These are phyloP conservation scores for Dufourea novaeangliae DNA, from an alignment of 1,140 invertebrate genomes.

Conservation along the genomic window DNA sequence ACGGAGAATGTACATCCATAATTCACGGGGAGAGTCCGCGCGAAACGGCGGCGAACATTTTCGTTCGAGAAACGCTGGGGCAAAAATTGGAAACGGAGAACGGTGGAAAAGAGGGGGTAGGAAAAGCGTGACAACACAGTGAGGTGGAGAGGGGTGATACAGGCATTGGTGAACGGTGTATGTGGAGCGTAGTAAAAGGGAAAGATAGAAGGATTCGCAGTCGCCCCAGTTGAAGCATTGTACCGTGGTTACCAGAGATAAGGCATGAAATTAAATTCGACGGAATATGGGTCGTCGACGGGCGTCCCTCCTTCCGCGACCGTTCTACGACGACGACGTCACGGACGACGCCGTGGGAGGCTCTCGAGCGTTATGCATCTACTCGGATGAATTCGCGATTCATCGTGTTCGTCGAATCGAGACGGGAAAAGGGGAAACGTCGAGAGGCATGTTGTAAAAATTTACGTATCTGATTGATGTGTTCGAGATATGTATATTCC, in stretches of 20 bases:
- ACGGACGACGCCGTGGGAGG: neutral
- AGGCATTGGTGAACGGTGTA: too few relatives aligned
- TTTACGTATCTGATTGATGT: neutral
- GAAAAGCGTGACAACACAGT: neutral
- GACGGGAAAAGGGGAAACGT: neutral
- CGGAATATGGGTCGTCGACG: slow-evolving; percentile 73
- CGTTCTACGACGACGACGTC: slow-evolving; percentile 26
- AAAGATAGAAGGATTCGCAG: slow-evolving; percentile 62
- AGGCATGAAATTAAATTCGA: slow-evolving; percentile 78
- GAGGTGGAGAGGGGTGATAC: too few relatives aligned
- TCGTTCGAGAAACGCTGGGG: slow-evolving; percentile 7
- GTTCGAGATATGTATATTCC: too few relatives aligned
- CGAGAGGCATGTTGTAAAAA: neutral
- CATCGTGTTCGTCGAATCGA: slow-evolving; percentile 14
- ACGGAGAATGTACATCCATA: neutral
- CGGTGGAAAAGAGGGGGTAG: too few relatives aligned
- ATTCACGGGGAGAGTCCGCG: too few relatives aligned
- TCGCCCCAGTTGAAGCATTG: slow-evolving; percentile 68
- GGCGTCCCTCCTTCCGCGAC: slow-evolving; percentile 49
- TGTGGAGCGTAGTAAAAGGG: slow-evolving; percentile 41
- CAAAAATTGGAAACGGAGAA: too few relatives aligned
- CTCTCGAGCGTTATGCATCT: slow-evolving; percentile 4
- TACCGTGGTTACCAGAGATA: slow-evolving; percentile 72
- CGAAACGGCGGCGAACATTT: neutral
- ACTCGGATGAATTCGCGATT: slow-evolving; percentile 23